Conservation (phyloP, 2,888 invertebrate genomes). For the Lasioglossum villosulum region DNA sequence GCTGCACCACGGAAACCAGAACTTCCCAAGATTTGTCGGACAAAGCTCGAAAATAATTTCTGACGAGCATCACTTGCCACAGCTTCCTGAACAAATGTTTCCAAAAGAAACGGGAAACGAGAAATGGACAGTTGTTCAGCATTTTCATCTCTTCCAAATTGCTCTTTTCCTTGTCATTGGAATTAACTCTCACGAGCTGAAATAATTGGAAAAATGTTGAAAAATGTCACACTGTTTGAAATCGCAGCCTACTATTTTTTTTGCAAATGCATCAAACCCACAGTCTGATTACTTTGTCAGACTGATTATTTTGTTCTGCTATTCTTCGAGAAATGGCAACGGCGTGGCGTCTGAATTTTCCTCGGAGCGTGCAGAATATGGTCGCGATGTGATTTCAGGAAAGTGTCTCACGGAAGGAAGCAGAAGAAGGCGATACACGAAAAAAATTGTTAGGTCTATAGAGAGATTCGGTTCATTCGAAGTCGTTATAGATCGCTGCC, state of each 20-base stretch:
- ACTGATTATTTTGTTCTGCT: too few species aligned
- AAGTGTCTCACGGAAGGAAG: not conserved
- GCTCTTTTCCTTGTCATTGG: too few species aligned
- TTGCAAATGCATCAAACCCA: too few species aligned
- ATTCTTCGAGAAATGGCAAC: too few species aligned
- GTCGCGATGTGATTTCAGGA: not conserved
- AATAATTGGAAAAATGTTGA: too few species aligned
- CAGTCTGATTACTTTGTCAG: too few species aligned
- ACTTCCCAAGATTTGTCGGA: slow-evolving; percentile 38
- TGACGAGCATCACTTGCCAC: not conserved
- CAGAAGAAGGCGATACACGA: not conserved
- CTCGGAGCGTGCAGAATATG: not conserved
- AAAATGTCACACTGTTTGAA: too few species aligned
- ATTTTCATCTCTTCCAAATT: not conserved
- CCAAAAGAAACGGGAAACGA: slow-evolving; percentile 24
- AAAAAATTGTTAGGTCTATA: not conserved
- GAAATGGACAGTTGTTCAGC: not conserved
- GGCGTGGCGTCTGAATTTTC: not conserved
- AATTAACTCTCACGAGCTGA: too few species aligned
- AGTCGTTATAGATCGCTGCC: slow-evolving; percentile 1
- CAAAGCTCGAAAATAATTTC: slow-evolving; percentile 17
- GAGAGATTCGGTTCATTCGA: not conserved
- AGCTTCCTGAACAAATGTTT: not conserved
- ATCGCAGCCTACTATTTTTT: too few species aligned
- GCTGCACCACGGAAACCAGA: not conserved